These are phyloP conservation scores for Phenganax marumi DNA, from an alignment of 92 coral and sea anemone genomes.

Conservation along the genomic window DNA sequence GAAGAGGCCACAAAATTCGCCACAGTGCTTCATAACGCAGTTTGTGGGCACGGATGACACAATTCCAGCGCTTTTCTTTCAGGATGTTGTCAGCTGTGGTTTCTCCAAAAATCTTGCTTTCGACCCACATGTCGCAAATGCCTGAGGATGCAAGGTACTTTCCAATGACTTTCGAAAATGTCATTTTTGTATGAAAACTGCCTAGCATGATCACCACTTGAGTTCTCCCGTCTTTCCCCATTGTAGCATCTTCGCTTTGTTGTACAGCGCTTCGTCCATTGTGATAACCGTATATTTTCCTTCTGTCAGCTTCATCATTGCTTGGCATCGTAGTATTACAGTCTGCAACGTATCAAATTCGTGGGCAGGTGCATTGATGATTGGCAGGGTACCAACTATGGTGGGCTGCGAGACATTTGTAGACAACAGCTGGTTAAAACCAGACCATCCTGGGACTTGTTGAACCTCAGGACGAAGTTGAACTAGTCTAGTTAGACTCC, in stretches of 20 bases:
- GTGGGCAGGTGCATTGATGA: slow-evolving; percentile 63
- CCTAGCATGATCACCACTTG: slow-evolving; percentile 46
- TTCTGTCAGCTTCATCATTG: slow-evolving; percentile 47
- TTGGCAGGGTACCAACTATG: slow-evolving; percentile 67
- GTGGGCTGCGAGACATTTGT: slow-evolving; percentile 41
- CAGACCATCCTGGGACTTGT: slow-evolving; percentile 62
- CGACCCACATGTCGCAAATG: slow-evolving; percentile 48
- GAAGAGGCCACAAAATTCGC: slow-evolving; percentile 52
- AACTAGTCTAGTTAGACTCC: slow-evolving; percentile 46
- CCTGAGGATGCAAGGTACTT: slow-evolving; percentile 47
- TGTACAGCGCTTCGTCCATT: slow-evolving; percentile 51
- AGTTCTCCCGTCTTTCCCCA: slow-evolving; percentile 47
- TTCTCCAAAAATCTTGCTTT: slow-evolving; percentile 58
- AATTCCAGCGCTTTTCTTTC: slow-evolving; percentile 73
- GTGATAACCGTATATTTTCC: slow-evolving; percentile 50
- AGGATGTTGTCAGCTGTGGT: slow-evolving; percentile 62
- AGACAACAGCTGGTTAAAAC: slow-evolving; percentile 56
- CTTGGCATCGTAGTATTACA: slow-evolving; percentile 39
- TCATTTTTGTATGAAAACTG: slow-evolving; percentile 57
- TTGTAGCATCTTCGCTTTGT: slow-evolving; percentile 59
- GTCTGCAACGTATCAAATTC: slow-evolving; percentile 60
- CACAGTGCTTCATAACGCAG: slow-evolving; percentile 57
- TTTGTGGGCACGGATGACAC: slow-evolving; percentile 62
- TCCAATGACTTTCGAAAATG: slow-evolving; percentile 38
- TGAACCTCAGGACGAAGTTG: slow-evolving; percentile 54